Conservation (phyloP, 2,888 invertebrate genomes). For the Megamerina dolium region DNA sequence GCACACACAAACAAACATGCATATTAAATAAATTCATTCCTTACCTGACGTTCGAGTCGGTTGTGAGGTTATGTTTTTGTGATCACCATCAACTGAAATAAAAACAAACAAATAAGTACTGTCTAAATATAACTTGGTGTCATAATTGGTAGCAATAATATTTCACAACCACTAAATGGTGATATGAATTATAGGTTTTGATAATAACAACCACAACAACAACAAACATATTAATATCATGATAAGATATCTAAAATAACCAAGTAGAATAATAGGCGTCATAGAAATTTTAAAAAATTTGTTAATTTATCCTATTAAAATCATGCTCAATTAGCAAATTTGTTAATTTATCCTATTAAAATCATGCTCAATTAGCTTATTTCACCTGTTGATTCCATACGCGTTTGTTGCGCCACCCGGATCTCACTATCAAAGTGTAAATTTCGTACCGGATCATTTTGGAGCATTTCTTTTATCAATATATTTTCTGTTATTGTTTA, state of each 20-base stretch:
- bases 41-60: constrained; percentile 22
- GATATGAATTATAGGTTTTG: too few species aligned
- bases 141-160: too few species aligned
- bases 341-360: neutral
- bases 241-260: too few species aligned
- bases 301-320: neutral
- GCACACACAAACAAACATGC: neutral
- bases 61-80: constrained; percentile 40
- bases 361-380: neutral
- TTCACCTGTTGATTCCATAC: constrained; percentile 39
- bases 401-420: constrained; percentile 40
- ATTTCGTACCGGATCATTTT: constrained; percentile 44
- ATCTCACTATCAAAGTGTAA: constrained; percentile 46
- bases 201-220: too few species aligned
- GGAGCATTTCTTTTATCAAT: constrained; percentile 40
- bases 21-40: neutral
- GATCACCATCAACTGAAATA: constrained; percentile 37
- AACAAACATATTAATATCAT: too few species aligned
- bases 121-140: too few species aligned
- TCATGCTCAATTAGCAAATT: neutral
- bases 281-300: too few species aligned
- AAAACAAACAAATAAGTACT: constrained; percentile 7
- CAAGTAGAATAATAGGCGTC: too few species aligned
- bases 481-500: too few species aligned
- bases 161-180: too few species aligned